A percentile compares a stretch with the other conserved stretches of the same genome.
phyloP scores from a whole-genome alignment of 2,113 vertebrate genomes.

The Pluvialis apricaria region DNA sequence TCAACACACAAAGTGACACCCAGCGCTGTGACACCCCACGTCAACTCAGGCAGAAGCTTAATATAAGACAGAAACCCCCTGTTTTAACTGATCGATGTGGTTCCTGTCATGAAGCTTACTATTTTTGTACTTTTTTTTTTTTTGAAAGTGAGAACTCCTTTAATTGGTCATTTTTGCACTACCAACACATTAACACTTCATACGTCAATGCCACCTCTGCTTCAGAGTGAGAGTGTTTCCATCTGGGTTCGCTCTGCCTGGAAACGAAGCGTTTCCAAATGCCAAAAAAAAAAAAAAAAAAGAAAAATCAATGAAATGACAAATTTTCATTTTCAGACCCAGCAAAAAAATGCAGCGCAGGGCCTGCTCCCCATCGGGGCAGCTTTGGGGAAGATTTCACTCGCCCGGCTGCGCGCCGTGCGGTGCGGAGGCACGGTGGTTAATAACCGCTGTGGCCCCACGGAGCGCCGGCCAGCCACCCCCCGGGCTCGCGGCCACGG shows the following conservation, averaged over 20 bases:
- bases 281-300: neutral
- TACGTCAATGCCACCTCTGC: neutral
- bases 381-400: neutral
- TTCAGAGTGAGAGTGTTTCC: neutral
- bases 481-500: neutral
- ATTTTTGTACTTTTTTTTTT: neutral
- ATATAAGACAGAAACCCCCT: neutral
- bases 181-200: neutral
- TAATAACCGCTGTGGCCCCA: neutral
- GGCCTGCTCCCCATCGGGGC: neutral
- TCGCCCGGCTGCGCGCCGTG: rapidly evolving
- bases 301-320: neutral
- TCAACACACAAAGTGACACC: neutral
- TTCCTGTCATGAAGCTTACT: neutral
- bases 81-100: neutral
- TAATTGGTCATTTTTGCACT: neutral
- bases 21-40: rapidly evolving
- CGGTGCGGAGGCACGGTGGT: neutral
- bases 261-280: neutral
- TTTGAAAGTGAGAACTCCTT: neutral
- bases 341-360: neutral
- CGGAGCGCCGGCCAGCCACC: neutral
- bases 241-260: neutral
- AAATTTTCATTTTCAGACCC: neutral
- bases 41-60: neutral